A percentile compares a stretch with the other conserved stretches of the same genome.
phyloP scores from a whole-genome alignment of 2,888 invertebrate genomes.

The Xanthorhoe designata region DNA sequence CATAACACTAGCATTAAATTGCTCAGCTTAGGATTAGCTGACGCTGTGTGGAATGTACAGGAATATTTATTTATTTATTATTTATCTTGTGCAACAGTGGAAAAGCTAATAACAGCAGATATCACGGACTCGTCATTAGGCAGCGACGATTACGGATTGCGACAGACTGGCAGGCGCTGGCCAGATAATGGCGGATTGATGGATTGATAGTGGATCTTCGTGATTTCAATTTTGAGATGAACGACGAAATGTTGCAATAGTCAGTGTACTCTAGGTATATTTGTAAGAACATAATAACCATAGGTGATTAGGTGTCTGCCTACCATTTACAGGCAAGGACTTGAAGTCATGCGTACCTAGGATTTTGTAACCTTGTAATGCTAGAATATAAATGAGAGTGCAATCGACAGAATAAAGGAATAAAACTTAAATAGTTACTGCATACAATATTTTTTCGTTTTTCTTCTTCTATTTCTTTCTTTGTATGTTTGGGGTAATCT shows the following conservation, averaged over 20 bases:
- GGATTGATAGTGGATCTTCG: slow-evolving; percentile 11
- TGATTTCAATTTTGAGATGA: slow-evolving; percentile 12
- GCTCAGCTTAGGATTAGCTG: no score
- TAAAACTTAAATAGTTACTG: no score
- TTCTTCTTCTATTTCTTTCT: no score
- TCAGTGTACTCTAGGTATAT: background rate
- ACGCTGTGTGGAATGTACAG: no score
- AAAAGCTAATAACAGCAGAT: slow-evolving; percentile 15
- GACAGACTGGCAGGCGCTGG: slow-evolving; percentile 16
- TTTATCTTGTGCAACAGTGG: slow-evolving; percentile 26
- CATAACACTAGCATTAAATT: no score
- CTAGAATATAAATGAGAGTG: no score
- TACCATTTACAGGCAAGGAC: background rate
- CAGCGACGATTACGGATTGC: slow-evolving; percentile 29
- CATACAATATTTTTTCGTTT: no score
- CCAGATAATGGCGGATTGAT: slow-evolving; percentile 18
- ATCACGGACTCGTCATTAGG: slow-evolving; percentile 33
- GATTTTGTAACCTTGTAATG: no score
- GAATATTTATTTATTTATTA: no score
- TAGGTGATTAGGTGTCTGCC: background rate
- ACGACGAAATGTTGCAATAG: slow-evolving; percentile 7
- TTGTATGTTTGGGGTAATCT: no score
- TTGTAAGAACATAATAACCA: background rate
- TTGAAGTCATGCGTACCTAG: no score
- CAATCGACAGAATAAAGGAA: no score